Evolutionary conservation across 2,888 invertebrate genomes (phyloP), one percentile per base, ranked within the genome.

Genomic region (Cerastoderma edule): DNA sequence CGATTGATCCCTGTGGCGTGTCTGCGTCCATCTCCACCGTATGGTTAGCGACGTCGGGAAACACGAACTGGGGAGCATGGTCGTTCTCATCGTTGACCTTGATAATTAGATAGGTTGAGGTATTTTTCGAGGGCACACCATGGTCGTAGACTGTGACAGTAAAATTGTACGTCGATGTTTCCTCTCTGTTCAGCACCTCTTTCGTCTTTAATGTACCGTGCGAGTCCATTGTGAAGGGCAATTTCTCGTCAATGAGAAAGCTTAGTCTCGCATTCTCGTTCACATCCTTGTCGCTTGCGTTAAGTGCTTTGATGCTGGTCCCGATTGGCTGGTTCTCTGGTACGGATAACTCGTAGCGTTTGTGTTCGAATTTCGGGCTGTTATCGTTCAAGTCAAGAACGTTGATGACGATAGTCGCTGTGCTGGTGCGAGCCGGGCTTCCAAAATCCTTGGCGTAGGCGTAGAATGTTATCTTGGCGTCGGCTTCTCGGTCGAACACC

Each of bases 401-500:
- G 19, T 57, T 78, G 5, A 86, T 76, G 1, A 78, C 67, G 10
- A 86, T 76, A 13, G 81, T 83, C 0, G 87, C 83, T 1, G 83
- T 83, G 56, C 84, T 80, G 28, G 86, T 84, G 30, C 84, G 73
- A 6, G 85, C 73, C 8, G 85, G 83, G 6, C 27, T 63, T 8
- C 87, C 87, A 19, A 72, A 76, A 69, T 89, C 89, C 13, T 68
- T 72, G n/a, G 89, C 88, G 33, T 85, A 76, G 27, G 85, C 83
- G 67, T 85, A 81, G 56, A 89, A 77, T 22, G 82, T 82, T 8
- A 87, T 67, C 56, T 77, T 78, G 10, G 79, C 63, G 44, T 82
- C 71, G 8, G 44, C 76, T 73, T 89, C 87, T 46, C 87, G 75
- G 77, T 90, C 88, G 44, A 89, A 83, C 22, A 78, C 66, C 44